Evolutionary conservation across 1,140 invertebrate genomes (phyloP), one percentile per base, ranked within the genome.

Genomic region (Apis laboriosa): DNA sequence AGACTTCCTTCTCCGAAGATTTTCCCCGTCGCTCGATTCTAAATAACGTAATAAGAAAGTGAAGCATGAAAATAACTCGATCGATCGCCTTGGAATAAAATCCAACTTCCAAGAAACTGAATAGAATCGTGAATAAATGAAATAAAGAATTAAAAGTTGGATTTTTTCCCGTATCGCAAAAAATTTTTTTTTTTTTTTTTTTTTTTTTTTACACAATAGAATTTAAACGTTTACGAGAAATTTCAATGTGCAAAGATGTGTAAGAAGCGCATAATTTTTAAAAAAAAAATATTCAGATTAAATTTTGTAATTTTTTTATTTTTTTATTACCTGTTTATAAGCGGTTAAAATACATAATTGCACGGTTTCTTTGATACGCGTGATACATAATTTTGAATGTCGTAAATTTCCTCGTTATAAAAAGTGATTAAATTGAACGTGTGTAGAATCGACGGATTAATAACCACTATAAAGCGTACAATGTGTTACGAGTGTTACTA

Each of bases 381-480:
- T 43, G 34, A 43, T 43, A 7, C 34, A 43, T 0, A 43, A 43
- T 43, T 43, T 43, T 3, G 34, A 43, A 43, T 43, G 34, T 43
- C 5, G 5, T 43, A 43, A 43, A 43, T 43, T 68, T 43, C n/a
- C 19, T 49, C 43, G 34, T 66, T 43, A 11, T 66, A 66, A 68
- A 49, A 68, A 49, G 21, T 68, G 67, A 68, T 68, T 68, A n/a
- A n/a, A 49, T 68, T 49, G 49, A 68, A 68, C 67, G 43, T 13
- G 19, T 49, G 34, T 2, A 13, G 13, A 68, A 49, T 68, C 49
- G 67, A 49, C 67, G 49, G 17, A 19, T 13, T 68, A 68, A 68
- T 68, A 68, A 68, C 9, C 71, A 21, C 17, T 19, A 72, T 21
- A 11, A 56, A 72, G 17, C 17, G 4, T 72, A 56, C n/a, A 72